Conservation (phyloP, 2,888 invertebrate species). For the Epinotia nisella region DNA sequence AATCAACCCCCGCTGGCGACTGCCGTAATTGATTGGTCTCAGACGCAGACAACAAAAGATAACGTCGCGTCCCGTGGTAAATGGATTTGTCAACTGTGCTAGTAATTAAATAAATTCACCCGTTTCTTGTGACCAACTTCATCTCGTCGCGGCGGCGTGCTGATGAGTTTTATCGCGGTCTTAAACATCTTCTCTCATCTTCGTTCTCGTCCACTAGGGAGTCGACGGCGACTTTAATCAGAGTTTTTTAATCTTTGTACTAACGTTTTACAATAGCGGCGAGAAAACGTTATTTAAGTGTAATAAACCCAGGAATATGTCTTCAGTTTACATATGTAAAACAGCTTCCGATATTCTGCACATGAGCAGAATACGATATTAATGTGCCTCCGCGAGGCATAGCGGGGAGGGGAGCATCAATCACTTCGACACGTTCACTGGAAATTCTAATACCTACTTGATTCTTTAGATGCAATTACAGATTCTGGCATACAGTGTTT, state of each 20-base stretch:
- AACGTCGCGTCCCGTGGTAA: constrained; percentile 71
- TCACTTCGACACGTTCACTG: constrained; percentile 64
- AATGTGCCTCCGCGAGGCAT: constrained; percentile 46
- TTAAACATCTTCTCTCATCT: constrained; percentile 36
- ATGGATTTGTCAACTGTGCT: constrained; percentile 80
- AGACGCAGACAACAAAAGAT: constrained; percentile 80
- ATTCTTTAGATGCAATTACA: constrained; percentile 40
- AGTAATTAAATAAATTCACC: constrained; percentile 80
- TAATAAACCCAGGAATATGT: constrained; percentile 41
- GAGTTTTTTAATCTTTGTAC: constrained; percentile 33
- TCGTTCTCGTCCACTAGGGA: constrained; percentile 26
- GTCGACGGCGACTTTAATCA: constrained; percentile 34
- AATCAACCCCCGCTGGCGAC: constrained; percentile 73
- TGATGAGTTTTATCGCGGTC: constrained; percentile 60
- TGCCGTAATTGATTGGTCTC: constrained; percentile 79
- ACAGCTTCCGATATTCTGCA: constrained; percentile 45
- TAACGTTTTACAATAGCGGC: constrained; percentile 25
- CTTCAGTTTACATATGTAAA: constrained; percentile 45
- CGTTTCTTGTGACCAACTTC: constrained; percentile 59
- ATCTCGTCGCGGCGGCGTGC: constrained; percentile 49
- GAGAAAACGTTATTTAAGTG: constrained; percentile 30
- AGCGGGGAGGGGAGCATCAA: constrained; percentile 59
- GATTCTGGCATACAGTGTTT: constrained; percentile 21
- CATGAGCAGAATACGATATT: constrained; percentile 48
- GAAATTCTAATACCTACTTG: constrained; percentile 34